Evolutionary conservation across 1,140 invertebrate genomes (phyloP).

Genomic region (Pogonomyrmex barbatus): DNA sequence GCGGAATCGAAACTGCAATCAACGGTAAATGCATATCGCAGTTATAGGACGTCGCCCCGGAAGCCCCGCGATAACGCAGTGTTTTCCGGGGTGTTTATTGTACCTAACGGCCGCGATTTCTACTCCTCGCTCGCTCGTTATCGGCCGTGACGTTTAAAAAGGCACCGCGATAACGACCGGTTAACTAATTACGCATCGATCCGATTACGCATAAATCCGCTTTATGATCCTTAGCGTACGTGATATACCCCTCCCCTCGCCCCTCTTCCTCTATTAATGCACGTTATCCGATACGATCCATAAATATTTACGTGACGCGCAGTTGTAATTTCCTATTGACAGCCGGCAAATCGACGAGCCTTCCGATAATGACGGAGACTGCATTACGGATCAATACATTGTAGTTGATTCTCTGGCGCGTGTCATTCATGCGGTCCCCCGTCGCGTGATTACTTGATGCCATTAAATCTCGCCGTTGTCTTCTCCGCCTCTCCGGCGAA

Average conservation of each 20-base stretch:
- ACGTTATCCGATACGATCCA: constrained; percentile 46
- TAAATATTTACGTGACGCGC: constrained; percentile 59
- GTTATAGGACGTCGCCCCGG: constrained; percentile 42
- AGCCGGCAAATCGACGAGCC: constrained; percentile 51
- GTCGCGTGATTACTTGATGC: not conserved
- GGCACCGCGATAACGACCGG: constrained; percentile 33
- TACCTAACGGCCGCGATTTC: constrained; percentile 1
- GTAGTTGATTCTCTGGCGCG: constrained; percentile 24
- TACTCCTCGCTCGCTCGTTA: constrained; percentile 47
- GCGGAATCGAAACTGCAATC: constrained; percentile 76
- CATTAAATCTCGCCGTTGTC: not conserved
- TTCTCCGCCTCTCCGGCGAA: not conserved
- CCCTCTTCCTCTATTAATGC: constrained; percentile 14
- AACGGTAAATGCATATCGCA: constrained; percentile 68
- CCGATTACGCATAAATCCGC: constrained; percentile 32
- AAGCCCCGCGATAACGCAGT: constrained; percentile 37
- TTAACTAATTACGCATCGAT: constrained; percentile 62
- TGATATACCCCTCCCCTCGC: not conserved
- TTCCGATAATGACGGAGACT: constrained; percentile 51
- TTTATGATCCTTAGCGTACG: constrained; percentile 6
- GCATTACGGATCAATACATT: constrained; percentile 53
- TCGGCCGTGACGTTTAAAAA: constrained; percentile 2
- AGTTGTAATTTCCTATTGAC: constrained; percentile 62
- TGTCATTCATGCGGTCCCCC: constrained; percentile 27
- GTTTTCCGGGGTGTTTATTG: constrained; percentile 58